Evolutionary conservation across 2,888 invertebrate genomes (phyloP), one percentile per base, ranked within the genome.

Genomic region (Polia nebulosa): DNA sequence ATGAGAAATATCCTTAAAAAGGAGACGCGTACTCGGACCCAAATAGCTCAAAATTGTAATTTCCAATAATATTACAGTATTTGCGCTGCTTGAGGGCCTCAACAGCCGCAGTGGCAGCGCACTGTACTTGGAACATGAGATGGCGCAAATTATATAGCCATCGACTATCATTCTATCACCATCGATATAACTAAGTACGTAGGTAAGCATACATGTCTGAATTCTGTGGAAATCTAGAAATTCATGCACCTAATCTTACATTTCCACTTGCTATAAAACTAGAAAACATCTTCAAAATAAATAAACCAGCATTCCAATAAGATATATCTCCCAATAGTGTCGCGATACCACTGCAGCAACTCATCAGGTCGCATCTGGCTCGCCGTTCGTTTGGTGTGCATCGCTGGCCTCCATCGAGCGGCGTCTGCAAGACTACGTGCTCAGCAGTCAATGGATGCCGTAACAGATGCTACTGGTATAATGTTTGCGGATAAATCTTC

Each of bases 331-430:
- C 9, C 44, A 60, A 53, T 74, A 55, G 7, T 44, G 52, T 60
- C 52, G 80, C 57, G 64, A 39, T 80, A 53, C 13, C 15, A 47
- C 45, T 67, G 47, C 68, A 63, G 44, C 56, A 22, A 57, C 29
- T 15, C 53, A 53, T 49, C n/a, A 29, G 47, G 75, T 47, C 75
- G 1, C 80, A 64, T 76, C 63, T 76, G 80, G 51, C 45, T 9
- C 41, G 20, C 39, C 53, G 36, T 20, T 22, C 20, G 34, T 64
- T 60, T n/a, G 39, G 27, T 22, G n/a, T 68, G 45, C 60, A 68
- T 51, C 27, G 53, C 41, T 53, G 34, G 20, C 32, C 27, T 39
- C 20, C 34, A 58, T 41, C 13, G 29, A 17, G 29, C 11, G 20
- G 20, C 29, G 36, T 64, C 63, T 61, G 69, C 60, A 61, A 11